Evolutionary conservation across 2,113 vertebrate genomes (phyloP).

Genomic region (Engystomops pustulosus): DNA sequence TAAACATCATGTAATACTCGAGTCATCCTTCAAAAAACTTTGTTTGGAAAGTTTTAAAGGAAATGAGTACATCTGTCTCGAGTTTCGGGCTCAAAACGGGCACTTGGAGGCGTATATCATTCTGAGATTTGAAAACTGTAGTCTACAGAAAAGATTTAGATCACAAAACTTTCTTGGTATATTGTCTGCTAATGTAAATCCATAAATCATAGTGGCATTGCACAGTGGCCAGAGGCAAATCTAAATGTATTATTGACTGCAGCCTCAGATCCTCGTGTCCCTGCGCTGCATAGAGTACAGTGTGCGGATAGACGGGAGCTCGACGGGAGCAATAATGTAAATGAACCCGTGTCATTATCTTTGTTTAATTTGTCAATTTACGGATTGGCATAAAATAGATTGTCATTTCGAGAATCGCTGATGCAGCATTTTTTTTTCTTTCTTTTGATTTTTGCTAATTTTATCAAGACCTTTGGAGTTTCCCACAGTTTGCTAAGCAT

Average conservation of each 20-base stretch:
- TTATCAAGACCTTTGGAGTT: not conserved
- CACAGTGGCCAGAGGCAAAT: constrained; percentile 9
- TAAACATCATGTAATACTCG: constrained; percentile 23
- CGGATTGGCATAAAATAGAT: not conserved
- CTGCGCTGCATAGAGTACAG: not conserved
- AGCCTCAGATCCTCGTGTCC: not conserved
- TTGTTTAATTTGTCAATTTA: not conserved
- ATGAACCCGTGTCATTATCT: not conserved
- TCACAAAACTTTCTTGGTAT: not conserved
- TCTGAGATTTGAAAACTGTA: constrained; percentile 6
- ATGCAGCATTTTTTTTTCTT: not conserved
- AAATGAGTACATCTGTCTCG: constrained; percentile 32
- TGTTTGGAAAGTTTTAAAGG: constrained; percentile 21
- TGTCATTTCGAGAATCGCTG: not conserved
- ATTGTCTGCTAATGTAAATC: constrained; percentile 20
- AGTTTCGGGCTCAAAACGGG: constrained; percentile 15
- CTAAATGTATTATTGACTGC: constrained; percentile 17
- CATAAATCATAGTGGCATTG: constrained; percentile 22
- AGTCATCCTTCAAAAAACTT: constrained; percentile 2
- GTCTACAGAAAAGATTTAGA: constrained; percentile 25
- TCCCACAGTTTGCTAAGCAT: no score
- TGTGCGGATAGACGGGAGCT: not conserved
- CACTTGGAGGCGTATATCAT: not conserved
- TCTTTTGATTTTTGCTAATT: no score
- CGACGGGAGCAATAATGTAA: constrained; percentile 2